phyloP scores from a whole-genome alignment of 1,140 invertebrate genomes.

The Panulirus ornatus region DNA sequence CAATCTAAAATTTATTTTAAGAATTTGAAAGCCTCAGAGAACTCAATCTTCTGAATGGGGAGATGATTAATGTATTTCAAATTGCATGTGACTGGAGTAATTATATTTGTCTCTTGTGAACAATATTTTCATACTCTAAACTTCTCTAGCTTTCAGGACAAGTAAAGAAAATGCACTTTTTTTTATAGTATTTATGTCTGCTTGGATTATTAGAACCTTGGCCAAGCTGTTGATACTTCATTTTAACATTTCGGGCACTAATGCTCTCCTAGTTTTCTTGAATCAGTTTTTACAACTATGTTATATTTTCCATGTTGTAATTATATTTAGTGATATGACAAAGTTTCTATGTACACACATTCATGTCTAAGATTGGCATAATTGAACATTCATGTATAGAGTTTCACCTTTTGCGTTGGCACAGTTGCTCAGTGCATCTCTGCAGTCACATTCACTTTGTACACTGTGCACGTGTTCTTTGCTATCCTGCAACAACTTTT shows the following conservation, averaged over 20 bases:
- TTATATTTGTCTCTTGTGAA: background rate
- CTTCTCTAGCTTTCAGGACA: background rate
- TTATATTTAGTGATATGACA: no score
- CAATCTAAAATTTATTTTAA: no score
- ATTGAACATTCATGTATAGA: background rate
- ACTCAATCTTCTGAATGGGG: background rate
- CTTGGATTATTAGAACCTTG: background rate
- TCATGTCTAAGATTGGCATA: background rate
- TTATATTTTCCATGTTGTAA: background rate
- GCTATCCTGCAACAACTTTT: no score
- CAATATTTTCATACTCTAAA: background rate
- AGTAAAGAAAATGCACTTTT: background rate
- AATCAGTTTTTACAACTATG: no score
- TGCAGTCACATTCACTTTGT: background rate
- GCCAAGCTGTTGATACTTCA: background rate
- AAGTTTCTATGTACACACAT: background rate
- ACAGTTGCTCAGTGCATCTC: background rate
- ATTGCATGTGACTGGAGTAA: background rate
- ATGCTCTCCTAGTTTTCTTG: background rate
- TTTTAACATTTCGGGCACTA: background rate
- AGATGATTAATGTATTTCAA: background rate
- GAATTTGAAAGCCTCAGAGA: background rate
- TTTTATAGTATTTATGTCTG: background rate
- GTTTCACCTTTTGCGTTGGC: background rate
- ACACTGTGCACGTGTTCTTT: no score